These are phyloP conservation scores for Squalus acanthias DNA, from an alignment of 2,797 vertebrate genomes.

Conservation along the genomic window DNA sequence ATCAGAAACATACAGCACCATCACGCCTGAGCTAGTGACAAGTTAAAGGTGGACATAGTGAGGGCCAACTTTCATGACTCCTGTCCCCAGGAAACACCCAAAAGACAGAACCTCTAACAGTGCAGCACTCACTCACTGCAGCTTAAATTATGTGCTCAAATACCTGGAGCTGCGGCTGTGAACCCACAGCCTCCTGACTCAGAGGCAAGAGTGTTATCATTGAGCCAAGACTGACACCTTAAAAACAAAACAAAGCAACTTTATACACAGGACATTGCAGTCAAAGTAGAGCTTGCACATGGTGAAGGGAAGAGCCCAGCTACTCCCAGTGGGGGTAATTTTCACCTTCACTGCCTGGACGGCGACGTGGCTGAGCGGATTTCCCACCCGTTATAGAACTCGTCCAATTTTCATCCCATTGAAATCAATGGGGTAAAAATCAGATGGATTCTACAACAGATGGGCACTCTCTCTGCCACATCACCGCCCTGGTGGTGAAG, in stretches of 20 bases:
- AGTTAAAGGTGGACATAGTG: background rate
- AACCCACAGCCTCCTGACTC: background rate
- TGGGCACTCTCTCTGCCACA: no score
- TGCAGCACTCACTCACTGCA: background rate
- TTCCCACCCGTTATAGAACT: no score
- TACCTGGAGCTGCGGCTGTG: background rate
- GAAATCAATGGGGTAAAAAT: no score
- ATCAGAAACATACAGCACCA: background rate
- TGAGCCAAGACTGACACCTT: background rate
- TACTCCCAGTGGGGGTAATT: no score
- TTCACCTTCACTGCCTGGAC: no score
- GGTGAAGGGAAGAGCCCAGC: no score
- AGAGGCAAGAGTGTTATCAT: background rate
- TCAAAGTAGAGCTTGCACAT: no score
- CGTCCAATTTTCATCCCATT: no score
- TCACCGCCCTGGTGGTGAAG: no score
- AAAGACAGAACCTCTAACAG: background rate
- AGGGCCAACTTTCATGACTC: background rate
- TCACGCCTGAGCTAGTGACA: background rate
- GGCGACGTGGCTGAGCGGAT: no score
- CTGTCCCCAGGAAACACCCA: background rate
- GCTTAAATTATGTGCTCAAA: background rate
- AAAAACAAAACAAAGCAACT: background rate
- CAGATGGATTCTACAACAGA: no score
- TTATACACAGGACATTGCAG: background rate